Conservation (phyloP, 2,888 invertebrate species). For the Mechanitis mazaeus region DNA sequence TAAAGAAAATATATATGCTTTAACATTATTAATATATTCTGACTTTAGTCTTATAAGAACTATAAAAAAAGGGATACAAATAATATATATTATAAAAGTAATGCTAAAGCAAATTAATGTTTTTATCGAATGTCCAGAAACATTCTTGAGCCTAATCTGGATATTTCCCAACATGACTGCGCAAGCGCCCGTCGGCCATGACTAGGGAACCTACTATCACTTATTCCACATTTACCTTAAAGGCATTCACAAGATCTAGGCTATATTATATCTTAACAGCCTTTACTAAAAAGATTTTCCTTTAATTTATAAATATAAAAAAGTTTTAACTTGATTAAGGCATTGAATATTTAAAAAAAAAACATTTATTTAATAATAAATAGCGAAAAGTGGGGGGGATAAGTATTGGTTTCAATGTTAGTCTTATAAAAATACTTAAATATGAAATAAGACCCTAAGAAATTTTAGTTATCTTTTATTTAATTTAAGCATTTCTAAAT, state of each 20-base stretch:
- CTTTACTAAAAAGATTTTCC: neutral
- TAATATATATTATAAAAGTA: slow-evolving; percentile 10
- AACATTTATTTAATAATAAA: too few species aligned
- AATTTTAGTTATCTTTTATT: too few species aligned
- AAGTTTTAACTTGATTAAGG: too few species aligned
- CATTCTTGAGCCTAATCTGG: slow-evolving; percentile 1
- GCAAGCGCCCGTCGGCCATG: slow-evolving; percentile 41
- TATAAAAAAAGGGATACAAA: slow-evolving; percentile 11
- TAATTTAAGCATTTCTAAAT: too few species aligned
- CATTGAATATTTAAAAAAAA: too few species aligned
- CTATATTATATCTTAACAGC: slow-evolving; percentile 22
- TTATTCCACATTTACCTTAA: slow-evolving; percentile 18
- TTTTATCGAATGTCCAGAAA: slow-evolving; percentile 1
- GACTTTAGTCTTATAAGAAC: too few species aligned
- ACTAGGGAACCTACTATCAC: slow-evolving; percentile 26
- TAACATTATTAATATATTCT: too few species aligned
- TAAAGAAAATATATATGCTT: too few species aligned
- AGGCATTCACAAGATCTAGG: slow-evolving; percentile 20
- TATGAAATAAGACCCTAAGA: too few species aligned
- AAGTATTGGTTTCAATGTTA: too few species aligned
- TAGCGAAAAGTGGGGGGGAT: too few species aligned
- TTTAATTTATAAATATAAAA: neutral
- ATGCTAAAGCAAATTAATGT: neutral
- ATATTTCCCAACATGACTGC: slow-evolving; percentile 26
- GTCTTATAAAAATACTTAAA: too few species aligned